Conservation (phyloP, 2,113 vertebrate genomes). For the Tachycineta bicolor region DNA sequence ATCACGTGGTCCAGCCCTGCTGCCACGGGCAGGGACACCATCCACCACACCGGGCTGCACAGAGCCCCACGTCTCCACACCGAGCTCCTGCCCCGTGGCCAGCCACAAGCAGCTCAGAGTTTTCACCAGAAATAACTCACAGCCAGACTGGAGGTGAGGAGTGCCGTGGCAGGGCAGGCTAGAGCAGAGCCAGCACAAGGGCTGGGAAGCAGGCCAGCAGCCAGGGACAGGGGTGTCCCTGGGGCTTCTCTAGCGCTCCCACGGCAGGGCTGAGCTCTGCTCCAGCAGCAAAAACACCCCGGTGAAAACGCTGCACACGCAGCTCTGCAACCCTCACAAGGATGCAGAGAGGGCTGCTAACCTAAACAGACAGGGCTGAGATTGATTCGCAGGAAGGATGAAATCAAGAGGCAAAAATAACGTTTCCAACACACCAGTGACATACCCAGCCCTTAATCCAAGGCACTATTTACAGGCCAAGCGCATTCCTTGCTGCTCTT, state of each 20-base stretch:
- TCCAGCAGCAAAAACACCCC: not conserved
- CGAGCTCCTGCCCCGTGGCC: not conserved
- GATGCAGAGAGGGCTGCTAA: not conserved
- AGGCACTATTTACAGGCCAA: not conserved
- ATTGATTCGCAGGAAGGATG: not conserved
- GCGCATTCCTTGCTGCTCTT: not conserved
- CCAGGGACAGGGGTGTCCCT: not conserved
- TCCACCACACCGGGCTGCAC: not conserved
- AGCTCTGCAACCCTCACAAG: not conserved
- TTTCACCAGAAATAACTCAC: not conserved
- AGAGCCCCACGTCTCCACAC: not conserved
- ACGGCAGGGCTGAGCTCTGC: not conserved
- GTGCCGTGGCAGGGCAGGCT: not conserved
- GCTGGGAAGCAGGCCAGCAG: not conserved
- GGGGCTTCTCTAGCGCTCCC: not conserved
- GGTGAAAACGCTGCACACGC: fast-evolving
- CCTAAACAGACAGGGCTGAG: not conserved
- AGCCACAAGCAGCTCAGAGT: not conserved
- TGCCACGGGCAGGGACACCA: not conserved
- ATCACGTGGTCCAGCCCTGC: not conserved
- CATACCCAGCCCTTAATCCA: not conserved
- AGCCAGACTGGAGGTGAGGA: not conserved
- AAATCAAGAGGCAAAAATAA: constrained; percentile 46
- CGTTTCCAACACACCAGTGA: constrained; percentile 13
- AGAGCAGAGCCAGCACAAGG: not conserved